Percentiles rank a stretch among this genome's conserved stretches.
phyloP scores from a whole-genome alignment of 2,797 vertebrate genomes.

The Diceros bicornis region DNA sequence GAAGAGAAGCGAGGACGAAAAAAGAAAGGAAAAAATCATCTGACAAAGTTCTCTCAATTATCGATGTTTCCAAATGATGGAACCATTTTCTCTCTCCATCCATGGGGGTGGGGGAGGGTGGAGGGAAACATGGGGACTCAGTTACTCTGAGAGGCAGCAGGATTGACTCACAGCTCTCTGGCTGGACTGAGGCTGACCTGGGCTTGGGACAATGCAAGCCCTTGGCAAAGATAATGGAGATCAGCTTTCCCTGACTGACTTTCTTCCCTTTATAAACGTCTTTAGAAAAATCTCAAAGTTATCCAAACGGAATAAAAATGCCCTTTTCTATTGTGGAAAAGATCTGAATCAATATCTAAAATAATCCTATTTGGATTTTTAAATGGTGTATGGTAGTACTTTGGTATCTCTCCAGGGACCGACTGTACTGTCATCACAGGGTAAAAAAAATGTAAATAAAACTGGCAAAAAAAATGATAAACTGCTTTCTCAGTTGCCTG shows the following conservation, averaged over 20 bases:
- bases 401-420: neutral
- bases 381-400: neutral
- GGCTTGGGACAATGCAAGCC: fast-evolving
- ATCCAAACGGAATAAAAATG: neutral
- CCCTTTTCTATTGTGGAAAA: neutral
- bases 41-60: neutral
- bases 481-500: constrained; percentile 1
- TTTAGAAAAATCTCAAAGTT: constrained; percentile 2
- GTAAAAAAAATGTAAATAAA: neutral
- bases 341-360: neutral
- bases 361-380: neutral
- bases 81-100: neutral
- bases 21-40: constrained; percentile 49
- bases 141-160: fast-evolving
- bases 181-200: neutral
- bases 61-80: neutral
- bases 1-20: constrained; percentile 58
- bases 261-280: neutral
- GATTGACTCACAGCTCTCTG: fast-evolving
- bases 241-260: neutral
- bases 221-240: neutral
- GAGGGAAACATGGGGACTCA: neutral
- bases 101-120: too few species aligned
- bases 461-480: neutral
- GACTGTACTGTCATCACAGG: neutral